Evolutionary conservation across 2,888 invertebrate species (phyloP).

Genomic region (Plutella xylostella): DNA sequence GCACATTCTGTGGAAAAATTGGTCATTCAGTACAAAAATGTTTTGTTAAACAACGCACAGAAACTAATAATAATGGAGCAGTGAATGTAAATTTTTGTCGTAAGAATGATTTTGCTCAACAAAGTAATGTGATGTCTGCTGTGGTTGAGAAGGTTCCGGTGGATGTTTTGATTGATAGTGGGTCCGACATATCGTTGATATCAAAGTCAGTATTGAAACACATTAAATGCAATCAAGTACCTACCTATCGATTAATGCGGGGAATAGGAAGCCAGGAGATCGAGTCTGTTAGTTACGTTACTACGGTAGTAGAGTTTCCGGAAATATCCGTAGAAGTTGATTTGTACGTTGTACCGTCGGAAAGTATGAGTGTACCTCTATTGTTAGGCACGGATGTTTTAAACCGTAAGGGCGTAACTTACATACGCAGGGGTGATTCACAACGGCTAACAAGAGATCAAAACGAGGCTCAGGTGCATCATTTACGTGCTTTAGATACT

Average conservation of each 20-base stretch:
- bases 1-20: too few species aligned
- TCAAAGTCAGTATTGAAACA: slow-evolving; percentile 13
- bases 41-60: not conserved
- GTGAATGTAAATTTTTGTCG: slow-evolving; percentile 17
- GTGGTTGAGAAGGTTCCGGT: slow-evolving; percentile 19
- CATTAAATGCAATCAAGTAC: slow-evolving; percentile 11
- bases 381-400: slow-evolving; percentile 20
- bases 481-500: not conserved
- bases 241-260: slow-evolving; percentile 13
- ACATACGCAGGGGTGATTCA: slow-evolving; percentile 11
- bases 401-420: slow-evolving; percentile 19
- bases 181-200: slow-evolving; percentile 18
- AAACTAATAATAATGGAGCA: not conserved
- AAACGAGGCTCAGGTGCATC: not conserved
- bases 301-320: slow-evolving; percentile 15
- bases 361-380: slow-evolving; percentile 16
- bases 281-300: slow-evolving; percentile 15
- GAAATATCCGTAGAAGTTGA: slow-evolving; percentile 20
- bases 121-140: slow-evolving; percentile 14
- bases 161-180: slow-evolving; percentile 17
- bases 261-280: slow-evolving; percentile 21
- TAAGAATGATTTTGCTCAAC: not conserved
- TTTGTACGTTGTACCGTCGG: slow-evolving; percentile 16
- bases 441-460: slow-evolving; percentile 13
- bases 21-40: too few species aligned